phyloP scores from a whole-genome alignment of 2,888 invertebrate species.

The Andrena haemorrhoa region DNA sequence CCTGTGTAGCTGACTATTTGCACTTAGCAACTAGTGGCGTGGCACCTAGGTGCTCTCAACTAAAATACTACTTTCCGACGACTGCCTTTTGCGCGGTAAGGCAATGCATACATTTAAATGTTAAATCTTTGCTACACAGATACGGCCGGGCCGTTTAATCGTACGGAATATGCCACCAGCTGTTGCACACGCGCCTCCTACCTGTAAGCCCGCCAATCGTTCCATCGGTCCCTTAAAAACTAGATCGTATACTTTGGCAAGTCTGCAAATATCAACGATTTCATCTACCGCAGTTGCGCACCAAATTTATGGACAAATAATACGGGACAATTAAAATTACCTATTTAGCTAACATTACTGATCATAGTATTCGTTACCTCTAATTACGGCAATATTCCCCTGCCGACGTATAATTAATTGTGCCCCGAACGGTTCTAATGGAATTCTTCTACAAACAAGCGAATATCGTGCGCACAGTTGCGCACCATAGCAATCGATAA shows the following conservation, averaged over 20 bases:
- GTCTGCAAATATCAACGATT: conserved; percentile 13
- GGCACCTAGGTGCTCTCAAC: conserved; percentile 78
- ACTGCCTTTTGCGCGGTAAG: conserved; percentile 64
- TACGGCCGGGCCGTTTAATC: conserved; percentile 35
- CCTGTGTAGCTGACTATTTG: conserved; percentile 77
- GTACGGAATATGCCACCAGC: conserved; percentile 21
- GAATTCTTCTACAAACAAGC: conserved; percentile 42
- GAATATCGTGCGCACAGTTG: conserved; percentile 1
- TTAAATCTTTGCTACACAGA: conserved; percentile 49
- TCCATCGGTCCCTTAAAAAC: neutral
- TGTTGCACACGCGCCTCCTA: neutral
- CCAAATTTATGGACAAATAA: conserved; percentile 15
- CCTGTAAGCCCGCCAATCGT: neutral
- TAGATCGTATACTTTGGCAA: neutral
- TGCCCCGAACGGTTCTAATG: conserved; percentile 49
- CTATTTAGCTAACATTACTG: conserved; percentile 50
- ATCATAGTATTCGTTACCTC: conserved; percentile 38
- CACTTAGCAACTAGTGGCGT: conserved; percentile 81
- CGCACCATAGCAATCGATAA: conserved; percentile 23
- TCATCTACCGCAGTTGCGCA: neutral
- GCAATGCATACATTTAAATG: conserved; percentile 62
- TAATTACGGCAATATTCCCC: conserved; percentile 55
- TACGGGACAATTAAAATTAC: conserved; percentile 44
- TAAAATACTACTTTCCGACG: conserved; percentile 69
- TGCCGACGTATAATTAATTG: conserved; percentile 36